These are phyloP conservation scores for Tridacna crocea DNA, from an alignment of 2,888 invertebrate genomes.

Conservation along the genomic window DNA sequence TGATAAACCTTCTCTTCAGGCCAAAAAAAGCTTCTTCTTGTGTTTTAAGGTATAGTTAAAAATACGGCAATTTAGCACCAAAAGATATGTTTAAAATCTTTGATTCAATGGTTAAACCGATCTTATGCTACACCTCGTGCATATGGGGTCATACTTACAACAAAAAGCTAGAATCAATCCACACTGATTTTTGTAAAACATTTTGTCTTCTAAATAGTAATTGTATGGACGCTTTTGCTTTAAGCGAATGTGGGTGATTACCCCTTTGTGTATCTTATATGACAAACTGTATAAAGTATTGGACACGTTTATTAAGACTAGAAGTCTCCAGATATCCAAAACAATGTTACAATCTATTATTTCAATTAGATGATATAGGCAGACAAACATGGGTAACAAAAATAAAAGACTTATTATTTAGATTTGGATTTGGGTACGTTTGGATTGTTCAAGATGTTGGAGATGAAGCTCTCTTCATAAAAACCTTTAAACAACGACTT, in stretches of 20 bases:
- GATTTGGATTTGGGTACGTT: conserved; percentile 26
- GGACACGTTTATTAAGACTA: conserved; percentile 26
- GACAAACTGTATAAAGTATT: conserved; percentile 29
- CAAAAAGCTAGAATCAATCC: conserved; percentile 1
- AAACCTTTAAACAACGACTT: conserved; percentile 15
- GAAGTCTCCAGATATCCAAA: conserved; percentile 26
- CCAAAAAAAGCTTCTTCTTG: conserved; percentile 7
- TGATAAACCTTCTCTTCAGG: conserved; percentile 16
- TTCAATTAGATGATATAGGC: conserved; percentile 9
- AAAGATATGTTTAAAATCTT: conserved; percentile 19
- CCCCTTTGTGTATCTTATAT: conserved; percentile 12
- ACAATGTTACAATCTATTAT: conserved; percentile 34
- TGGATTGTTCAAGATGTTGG: conserved; percentile 32
- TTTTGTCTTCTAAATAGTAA: conserved; percentile 7
- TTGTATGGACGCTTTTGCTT: conserved; percentile 13
- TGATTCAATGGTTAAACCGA: conserved; percentile 16
- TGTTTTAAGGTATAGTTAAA: conserved; percentile 1
- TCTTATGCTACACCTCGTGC: conserved; percentile 16
- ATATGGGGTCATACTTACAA: conserved; percentile 11
- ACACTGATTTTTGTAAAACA: conserved; percentile 8
- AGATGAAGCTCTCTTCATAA: conserved; percentile 13
- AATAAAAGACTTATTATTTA: conserved; percentile 23
- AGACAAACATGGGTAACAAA: conserved; percentile 33
- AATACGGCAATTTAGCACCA: conserved; percentile 2
- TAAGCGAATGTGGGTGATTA: conserved; percentile 4